A percentile compares a stretch with the other conserved stretches of the same genome.
phyloP scores from a whole-genome alignment of 2,888 invertebrate species.

The Acholoe squamosa region DNA sequence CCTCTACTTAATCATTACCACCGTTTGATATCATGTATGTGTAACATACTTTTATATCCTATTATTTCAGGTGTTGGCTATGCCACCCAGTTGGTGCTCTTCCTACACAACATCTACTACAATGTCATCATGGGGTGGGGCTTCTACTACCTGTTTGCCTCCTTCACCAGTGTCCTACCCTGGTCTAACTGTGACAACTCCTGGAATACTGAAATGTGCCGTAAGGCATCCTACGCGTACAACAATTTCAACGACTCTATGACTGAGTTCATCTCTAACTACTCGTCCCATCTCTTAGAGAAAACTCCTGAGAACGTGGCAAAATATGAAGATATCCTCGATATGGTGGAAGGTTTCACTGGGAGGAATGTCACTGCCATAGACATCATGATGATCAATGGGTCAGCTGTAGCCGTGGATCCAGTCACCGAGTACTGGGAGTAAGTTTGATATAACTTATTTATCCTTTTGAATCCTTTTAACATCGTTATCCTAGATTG shows the following conservation, averaged over 20 bases:
- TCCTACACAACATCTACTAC: constrained; percentile 85
- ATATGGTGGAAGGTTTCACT: not conserved
- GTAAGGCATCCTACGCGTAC: constrained; percentile 25
- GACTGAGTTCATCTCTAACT: not conserved
- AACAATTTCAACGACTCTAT: constrained; percentile 5
- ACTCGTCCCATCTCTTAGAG: not conserved
- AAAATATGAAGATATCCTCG: not conserved
- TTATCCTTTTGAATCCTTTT: no score
- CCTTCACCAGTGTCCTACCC: constrained; percentile 84
- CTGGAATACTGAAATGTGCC: constrained; percentile 84
- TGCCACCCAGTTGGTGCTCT: constrained; percentile 84
- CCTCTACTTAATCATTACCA: no score
- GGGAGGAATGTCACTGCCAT: constrained; percentile 15
- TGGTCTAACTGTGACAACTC: constrained; percentile 85
- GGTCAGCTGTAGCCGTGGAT: constrained; percentile 53
- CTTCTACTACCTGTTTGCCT: constrained; percentile 83
- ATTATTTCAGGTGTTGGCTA: constrained; percentile 84
- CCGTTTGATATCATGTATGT: not conserved
- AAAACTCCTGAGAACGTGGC: not conserved
- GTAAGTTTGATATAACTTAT: constrained; percentile 85
- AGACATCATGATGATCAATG: constrained; percentile 40
- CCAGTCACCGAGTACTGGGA: constrained; percentile 68
- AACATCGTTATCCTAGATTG: no score
- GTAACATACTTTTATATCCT: not conserved
- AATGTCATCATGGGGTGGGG: constrained; percentile 85